Percentiles rank a stretch among this genome's conserved stretches.
Conservation (phyloP, 2,113 vertebrate genomes). For the Pluvialis apricaria region DNA sequence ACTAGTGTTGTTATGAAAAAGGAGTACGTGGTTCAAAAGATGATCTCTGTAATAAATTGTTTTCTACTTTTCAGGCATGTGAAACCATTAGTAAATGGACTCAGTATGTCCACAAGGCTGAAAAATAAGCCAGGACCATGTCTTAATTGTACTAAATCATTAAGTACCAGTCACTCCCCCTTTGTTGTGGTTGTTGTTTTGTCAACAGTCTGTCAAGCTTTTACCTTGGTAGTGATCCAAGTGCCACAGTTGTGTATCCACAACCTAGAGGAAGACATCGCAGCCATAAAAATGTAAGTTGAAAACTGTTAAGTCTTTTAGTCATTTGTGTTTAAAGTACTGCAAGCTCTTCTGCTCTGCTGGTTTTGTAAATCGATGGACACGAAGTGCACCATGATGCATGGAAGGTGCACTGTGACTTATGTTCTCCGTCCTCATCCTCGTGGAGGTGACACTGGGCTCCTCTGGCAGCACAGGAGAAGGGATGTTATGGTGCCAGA, state of each 20-base stretch:
- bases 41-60: background rate
- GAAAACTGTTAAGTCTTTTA: background rate
- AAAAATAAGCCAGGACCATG: background rate
- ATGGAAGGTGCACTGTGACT: background rate
- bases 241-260: background rate
- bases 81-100: background rate
- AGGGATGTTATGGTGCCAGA: fast-evolving
- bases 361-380: background rate
- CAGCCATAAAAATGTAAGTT: background rate
- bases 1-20: background rate
- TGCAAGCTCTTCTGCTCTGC: background rate
- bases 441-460: background rate
- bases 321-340: background rate
- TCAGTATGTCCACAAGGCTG: background rate
- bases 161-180: background rate
- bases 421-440: background rate
- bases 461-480: background rate
- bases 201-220: background rate
- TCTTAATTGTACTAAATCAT: background rate
- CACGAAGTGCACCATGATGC: fast-evolving
- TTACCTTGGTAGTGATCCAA: background rate
- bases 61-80: background rate
- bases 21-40: background rate
- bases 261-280: background rate
- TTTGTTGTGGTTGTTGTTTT: background rate